A percentile compares a stretch with the other conserved stretches of the same genome.
These are phyloP conservation scores for Cryptophagus acutangulus DNA, from an alignment of 2,888 invertebrate genomes.

Conservation along the genomic window DNA sequence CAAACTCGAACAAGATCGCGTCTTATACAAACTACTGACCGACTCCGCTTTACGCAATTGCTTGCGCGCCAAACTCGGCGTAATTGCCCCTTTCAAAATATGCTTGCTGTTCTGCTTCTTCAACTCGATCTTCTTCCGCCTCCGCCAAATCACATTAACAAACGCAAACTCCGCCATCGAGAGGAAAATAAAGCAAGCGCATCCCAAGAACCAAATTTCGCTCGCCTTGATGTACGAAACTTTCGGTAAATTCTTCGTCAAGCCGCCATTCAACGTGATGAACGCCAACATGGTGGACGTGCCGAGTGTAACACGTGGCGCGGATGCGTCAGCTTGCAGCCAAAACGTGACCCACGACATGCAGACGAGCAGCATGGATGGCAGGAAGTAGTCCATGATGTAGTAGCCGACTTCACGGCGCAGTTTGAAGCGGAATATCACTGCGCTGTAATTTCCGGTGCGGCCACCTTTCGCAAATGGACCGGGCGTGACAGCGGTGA, in stretches of 20 bases:
- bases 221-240: constrained; percentile 87
- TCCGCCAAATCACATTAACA: constrained; percentile 82
- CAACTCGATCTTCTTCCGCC: constrained; percentile 50
- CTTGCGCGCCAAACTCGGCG: constrained; percentile 69
- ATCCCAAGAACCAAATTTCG: constrained; percentile 85
- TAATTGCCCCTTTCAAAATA: constrained; percentile 76
- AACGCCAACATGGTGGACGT: constrained; percentile 84
- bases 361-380: constrained; percentile 79
- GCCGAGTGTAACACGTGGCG: constrained; percentile 75
- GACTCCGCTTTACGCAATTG: constrained; percentile 62
- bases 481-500: constrained; percentile 65
- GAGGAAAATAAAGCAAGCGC: constrained; percentile 78
- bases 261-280: constrained; percentile 79
- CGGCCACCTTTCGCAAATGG: constrained; percentile 63
- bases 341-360: constrained; percentile 89
- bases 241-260: constrained; percentile 79
- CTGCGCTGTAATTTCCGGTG: constrained; percentile 76
- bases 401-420: constrained; percentile 81
- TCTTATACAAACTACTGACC: constrained; percentile 58
- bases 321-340: constrained; percentile 80
- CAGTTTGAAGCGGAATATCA: constrained; percentile 73
- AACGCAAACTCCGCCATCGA: constrained; percentile 85
- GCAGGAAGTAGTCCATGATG: constrained; percentile 83
- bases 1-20: constrained; percentile 69
- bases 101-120: constrained; percentile 60